Conservation (phyloP, 2,113 vertebrate species). For the Saguinus imperator region DNA sequence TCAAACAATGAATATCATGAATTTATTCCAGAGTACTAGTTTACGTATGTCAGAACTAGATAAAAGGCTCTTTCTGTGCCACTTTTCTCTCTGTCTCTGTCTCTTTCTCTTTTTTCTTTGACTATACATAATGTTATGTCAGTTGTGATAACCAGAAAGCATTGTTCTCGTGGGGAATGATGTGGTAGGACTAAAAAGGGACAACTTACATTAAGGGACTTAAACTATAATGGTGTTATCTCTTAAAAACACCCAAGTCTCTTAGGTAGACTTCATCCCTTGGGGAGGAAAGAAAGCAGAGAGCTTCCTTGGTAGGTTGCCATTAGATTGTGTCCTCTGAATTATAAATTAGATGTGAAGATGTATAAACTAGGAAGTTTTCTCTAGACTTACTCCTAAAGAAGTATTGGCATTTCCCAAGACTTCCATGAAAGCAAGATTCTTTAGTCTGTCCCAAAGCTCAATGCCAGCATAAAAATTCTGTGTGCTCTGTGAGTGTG, state of each 20-base stretch:
- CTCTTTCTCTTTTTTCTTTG: neutral
- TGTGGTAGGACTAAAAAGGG: neutral
- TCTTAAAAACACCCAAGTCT: slow-evolving; percentile 49
- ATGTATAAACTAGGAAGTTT: slow-evolving; percentile 62
- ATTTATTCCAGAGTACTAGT: slow-evolving; percentile 49
- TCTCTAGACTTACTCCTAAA: slow-evolving; percentile 63
- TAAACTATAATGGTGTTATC: slow-evolving; percentile 5
- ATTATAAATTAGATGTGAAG: slow-evolving; percentile 69
- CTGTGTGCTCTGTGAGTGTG: neutral
- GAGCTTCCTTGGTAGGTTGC: neutral
- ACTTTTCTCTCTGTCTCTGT: neutral
- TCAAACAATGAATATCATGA: neutral
- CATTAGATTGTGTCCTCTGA: neutral
- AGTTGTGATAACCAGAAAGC: neutral
- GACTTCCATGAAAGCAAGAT: slow-evolving; percentile 14
- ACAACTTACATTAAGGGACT: neutral
- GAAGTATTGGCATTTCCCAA: slow-evolving; percentile 50
- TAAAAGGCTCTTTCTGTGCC: slow-evolving; percentile 4
- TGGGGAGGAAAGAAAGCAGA: neutral
- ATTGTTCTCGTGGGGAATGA: slow-evolving; percentile 51
- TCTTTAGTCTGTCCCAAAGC: neutral
- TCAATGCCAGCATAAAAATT: neutral
- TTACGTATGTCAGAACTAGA: slow-evolving; percentile 55
- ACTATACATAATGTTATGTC: neutral
- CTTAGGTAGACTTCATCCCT: slow-evolving; percentile 3